Evolutionary conservation across 2,797 vertebrate genomes (phyloP), one percentile per base, ranked within the genome.

Genomic region (Myoxocephalus aenaeus): DNA sequence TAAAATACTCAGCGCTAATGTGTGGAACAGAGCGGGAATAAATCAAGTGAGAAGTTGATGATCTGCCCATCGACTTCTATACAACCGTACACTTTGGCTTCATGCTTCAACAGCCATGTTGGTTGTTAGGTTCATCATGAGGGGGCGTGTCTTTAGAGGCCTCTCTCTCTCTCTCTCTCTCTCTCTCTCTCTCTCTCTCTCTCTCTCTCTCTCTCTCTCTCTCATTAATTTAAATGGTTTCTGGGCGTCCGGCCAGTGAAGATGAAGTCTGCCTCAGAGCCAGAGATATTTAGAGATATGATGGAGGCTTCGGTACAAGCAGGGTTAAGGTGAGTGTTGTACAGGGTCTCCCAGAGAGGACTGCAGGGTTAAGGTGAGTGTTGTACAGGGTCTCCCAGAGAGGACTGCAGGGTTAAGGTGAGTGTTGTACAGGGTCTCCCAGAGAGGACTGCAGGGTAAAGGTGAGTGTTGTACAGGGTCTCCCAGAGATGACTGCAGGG

Each of bases 221-320:
- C 81, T 90, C 72, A 87, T 90, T 89, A 84, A 89, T 87, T 87
- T 87, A 86, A 91, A 87, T 86, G 73, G n/a, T 74, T 90, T 80
- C 90, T 67, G 84, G 90, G 90, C 83, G 8, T 70, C 29, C 7
- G 29, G 84, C 91, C 89, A 92, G 67, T 61, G 62, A 8, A 7
- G 38, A 53, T 56, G 65, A 63, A 70, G 50, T 64, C 59, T 70
- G 80, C 84, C 78, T 84, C 80, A 42, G 73, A 53, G 77, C 44
- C 83, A 70, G 86, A 77, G 83, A 84, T 89, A 86, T 89, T 89
- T 85, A 76, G 83, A 83, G 81, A 71, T 81, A 38, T 38, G 5
- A 10, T 38, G 44, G 15, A 18, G 53, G 86, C 81, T 81, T 85
- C 72, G 86, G 89, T 83, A 85, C 87, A 80, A 53, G 59, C 74